Base-by-base conservation (phyloP, 2,888 invertebrate genomes). In the Drosophila rubida region DNA sequence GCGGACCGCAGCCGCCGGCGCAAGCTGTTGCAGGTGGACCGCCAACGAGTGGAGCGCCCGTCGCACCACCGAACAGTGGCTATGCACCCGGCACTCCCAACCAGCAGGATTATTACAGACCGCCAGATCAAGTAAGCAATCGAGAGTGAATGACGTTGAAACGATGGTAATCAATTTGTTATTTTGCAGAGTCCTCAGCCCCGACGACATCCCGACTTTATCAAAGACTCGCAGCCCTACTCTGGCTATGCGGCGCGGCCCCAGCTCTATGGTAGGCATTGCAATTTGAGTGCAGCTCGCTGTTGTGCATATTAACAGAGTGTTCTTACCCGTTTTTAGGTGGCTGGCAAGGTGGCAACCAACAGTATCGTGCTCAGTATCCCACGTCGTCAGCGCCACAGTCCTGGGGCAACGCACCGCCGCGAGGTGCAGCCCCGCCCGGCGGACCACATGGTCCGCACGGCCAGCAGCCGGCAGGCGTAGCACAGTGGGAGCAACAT, bases 131-230 rank as follows among this genome's bases (percentile, higher is more conserved):
- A 86, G 92, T 92, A 80, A 68, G 70, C 64, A 35, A 0, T 0
- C 1, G 7, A n/a, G 37, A 16, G 7, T 55, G 8, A 13, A 14
- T 6, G 14, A 2, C 4, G 13, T 22, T 32, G 5, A 5, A 4
- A 37, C 6, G 2, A 7, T n/a, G n/a, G n/a, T 13, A 44, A 37
- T 14, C 13, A 16, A 48, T 8, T 32, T 7, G 13, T 9, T 9
- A 2, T 23, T 93, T 77, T 93, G 48, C 94, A 95, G 87, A 93
- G 94, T 75, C 94, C 95, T 50, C 95, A 95, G 83, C 95, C 95
- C 44, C 93, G 96, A 80, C 93, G 96, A 87, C 96, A 96, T 93
- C 96, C 96, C 57, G 96, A 96, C 93, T 96, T 96, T 93, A 94
- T 95, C 84, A 96, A 96, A 93, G 96, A 96, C 90, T 94, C 93